Evolutionary conservation across 92 coral and sea anemone species (phyloP).

Genomic region (Parazoanthus darwini): DNA sequence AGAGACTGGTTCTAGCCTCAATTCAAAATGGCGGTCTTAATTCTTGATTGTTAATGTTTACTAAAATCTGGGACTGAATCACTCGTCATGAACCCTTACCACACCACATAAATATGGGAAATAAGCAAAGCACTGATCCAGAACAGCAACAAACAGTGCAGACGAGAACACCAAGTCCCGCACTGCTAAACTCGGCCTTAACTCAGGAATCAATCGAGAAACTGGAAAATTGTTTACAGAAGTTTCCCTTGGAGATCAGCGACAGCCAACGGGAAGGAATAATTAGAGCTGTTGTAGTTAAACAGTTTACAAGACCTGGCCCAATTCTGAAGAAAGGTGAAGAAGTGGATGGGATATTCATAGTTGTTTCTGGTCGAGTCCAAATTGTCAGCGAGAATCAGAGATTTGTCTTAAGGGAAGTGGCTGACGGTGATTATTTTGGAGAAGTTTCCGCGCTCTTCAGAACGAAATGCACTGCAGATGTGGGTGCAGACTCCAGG

Average conservation of each 20-base stretch:
- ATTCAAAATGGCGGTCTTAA: background rate
- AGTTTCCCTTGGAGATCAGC: conserved; percentile 56
- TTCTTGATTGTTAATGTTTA: background rate
- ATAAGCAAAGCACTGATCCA: conserved; percentile 46
- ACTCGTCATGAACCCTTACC: background rate
- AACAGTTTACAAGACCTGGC: conserved; percentile 54
- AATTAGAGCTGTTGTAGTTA: conserved; percentile 43
- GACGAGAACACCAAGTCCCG: conserved; percentile 26
- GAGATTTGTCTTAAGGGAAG: conserved; percentile 61
- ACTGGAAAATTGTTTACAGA: conserved; percentile 64
- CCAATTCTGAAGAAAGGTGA: conserved; percentile 58
- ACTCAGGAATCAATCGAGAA: conserved; percentile 49
- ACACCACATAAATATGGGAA: conserved; percentile 49
- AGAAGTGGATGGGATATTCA: conserved; percentile 65
- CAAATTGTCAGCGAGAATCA: conserved; percentile 63
- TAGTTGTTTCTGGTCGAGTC: conserved; percentile 71
- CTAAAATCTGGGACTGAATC: background rate
- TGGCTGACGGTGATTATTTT: conserved; percentile 71
- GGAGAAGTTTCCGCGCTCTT: conserved; percentile 83
- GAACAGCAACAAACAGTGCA: conserved; percentile 41
- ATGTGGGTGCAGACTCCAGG: conserved; percentile 65
- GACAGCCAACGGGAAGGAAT: conserved; percentile 57
- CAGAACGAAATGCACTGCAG: conserved; percentile 72
- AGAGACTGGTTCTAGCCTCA: conserved; percentile 1
- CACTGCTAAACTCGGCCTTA: conserved; percentile 49